Conservation (phyloP, 2,113 vertebrate species). For the Patagioenas fasciata region DNA sequence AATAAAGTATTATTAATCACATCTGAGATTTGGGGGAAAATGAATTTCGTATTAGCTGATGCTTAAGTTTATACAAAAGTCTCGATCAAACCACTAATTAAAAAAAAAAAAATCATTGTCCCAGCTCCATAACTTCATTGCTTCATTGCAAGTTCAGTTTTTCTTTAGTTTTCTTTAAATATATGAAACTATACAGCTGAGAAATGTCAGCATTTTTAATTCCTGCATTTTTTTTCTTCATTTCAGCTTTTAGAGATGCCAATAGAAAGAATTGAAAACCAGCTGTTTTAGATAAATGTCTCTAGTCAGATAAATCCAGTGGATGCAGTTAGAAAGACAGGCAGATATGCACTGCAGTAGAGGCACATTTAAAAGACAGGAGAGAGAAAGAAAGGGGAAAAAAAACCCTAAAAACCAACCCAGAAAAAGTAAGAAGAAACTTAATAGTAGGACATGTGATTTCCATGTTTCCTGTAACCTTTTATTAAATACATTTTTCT, state of each 20-base stretch:
- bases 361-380: background rate
- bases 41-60: background rate
- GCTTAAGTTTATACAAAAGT: background rate
- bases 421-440: background rate
- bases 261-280: background rate
- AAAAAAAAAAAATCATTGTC: background rate
- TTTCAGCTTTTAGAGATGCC: background rate
- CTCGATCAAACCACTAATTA: background rate
- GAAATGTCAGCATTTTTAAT: background rate
- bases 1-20: background rate
- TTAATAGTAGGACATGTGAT: background rate
- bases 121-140: background rate
- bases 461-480: background rate
- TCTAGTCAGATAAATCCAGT: background rate
- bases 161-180: background rate
- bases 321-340: background rate
- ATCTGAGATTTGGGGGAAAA: background rate
- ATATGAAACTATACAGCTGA: background rate
- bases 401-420: background rate
- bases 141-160: background rate
- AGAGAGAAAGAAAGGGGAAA: background rate
- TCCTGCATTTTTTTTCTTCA: background rate
- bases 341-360: background rate
- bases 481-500: background rate
- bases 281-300: background rate